Percentiles rank a stretch among this genome's conserved stretches.
Evolutionary conservation across 37 sponge, comb jelly and placozoan genomes (phyloP).

Genomic region (Aphrocallistes beatrix): DNA sequence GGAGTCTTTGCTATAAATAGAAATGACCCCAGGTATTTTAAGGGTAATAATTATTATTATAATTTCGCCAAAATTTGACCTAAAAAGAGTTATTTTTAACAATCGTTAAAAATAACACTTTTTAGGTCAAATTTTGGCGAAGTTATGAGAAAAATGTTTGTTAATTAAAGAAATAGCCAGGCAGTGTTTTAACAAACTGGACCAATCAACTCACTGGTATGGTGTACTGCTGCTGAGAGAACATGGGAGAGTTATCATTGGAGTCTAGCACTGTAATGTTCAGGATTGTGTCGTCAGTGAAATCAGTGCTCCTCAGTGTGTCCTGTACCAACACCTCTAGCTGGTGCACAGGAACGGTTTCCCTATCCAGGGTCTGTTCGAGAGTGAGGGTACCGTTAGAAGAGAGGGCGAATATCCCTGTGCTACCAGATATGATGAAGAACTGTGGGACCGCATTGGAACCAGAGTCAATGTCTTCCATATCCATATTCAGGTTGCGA

Average conservation of each 20-base stretch:
- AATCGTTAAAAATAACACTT: no score
- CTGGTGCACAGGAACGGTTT: not conserved
- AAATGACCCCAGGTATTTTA: no score
- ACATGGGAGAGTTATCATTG: constrained; percentile 52
- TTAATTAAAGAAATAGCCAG: no score
- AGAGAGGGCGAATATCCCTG: constrained; percentile 11
- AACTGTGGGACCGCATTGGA: constrained; percentile 22
- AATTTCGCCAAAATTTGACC: no score
- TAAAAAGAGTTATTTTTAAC: no score
- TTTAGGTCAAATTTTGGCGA: no score
- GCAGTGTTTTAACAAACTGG: no score
- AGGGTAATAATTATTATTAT: no score
- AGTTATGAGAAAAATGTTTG: no score
- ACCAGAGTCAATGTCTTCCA: constrained; percentile 31
- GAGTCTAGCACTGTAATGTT: constrained; percentile 31
- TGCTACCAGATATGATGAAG: not conserved
- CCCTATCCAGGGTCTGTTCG: constrained; percentile 22
- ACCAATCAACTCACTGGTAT: constrained; percentile 21
- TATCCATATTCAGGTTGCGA: not conserved
- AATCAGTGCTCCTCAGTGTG: not conserved
- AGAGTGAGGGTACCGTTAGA: constrained; percentile 21
- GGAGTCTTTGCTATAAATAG: no score
- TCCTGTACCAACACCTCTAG: not conserved
- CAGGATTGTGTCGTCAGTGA: constrained; percentile 30
- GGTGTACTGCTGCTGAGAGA: constrained; percentile 24